These are phyloP conservation scores for Agrotis ipsilon DNA, from an alignment of 2,888 invertebrate genomes.

Conservation along the genomic window DNA sequence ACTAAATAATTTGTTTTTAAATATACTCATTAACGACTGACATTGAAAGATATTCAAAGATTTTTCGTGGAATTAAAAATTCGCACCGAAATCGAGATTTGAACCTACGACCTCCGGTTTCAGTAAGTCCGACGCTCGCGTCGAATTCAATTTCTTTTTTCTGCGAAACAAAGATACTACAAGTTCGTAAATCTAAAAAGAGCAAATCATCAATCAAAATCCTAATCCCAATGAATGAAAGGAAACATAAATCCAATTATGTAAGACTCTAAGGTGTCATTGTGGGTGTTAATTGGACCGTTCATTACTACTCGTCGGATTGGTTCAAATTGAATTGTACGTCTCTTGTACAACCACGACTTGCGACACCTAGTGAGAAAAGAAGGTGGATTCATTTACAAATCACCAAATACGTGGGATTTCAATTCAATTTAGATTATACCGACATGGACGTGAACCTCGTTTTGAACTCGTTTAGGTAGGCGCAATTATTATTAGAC, in stretches of 20 bases:
- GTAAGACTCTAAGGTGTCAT: conserved; percentile 51
- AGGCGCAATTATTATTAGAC: conserved; percentile 43
- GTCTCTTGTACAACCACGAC: conserved; percentile 58
- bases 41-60: no score
- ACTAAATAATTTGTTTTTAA: no score
- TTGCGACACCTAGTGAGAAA: conserved; percentile 60
- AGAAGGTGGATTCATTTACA: conserved; percentile 61
- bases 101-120: no score
- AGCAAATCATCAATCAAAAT: conserved; percentile 33
- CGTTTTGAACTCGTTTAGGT: conserved; percentile 29
- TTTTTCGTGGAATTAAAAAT: no score
- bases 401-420: conserved; percentile 65
- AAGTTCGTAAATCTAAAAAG: conserved; percentile 8
- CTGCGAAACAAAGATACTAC: neutral
- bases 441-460: conserved; percentile 23
- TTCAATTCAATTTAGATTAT: conserved; percentile 61
- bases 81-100: no score
- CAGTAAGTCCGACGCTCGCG: no score
- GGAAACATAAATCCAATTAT: conserved; percentile 52
- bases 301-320: conserved; percentile 46
- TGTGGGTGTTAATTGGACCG: conserved; percentile 59
- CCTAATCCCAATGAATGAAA: conserved; percentile 31
- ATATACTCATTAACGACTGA: no score
- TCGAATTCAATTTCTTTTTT: no score
- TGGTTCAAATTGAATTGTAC: conserved; percentile 54